Evolutionary conservation across 2,797 vertebrate species (phyloP), one percentile per base, ranked within the genome.

Genomic region (Gymnodraco acuticeps): DNA sequence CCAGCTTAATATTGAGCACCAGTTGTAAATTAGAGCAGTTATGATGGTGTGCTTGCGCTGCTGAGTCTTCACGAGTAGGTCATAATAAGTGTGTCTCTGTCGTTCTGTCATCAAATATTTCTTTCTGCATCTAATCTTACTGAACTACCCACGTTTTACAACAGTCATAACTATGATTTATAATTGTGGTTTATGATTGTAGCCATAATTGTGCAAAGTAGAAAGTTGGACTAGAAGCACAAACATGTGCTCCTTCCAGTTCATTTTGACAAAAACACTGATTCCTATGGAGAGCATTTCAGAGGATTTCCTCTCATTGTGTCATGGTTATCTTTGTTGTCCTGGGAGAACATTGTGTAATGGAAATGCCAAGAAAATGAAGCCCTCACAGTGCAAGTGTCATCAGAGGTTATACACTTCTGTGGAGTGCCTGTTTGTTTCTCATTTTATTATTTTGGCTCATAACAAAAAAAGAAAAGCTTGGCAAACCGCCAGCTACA

Each of bases 131-230:
- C 48, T 47, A 20, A 27, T 55, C 73, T 54, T 45, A 46, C 52
- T 75, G 58, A 74, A 51, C 65, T 45, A 54, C 54, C 19, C 48
- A 38, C 19, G 63, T 73, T 77, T 58, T 56, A 64, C 52, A 64
- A 13, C n/a, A 80, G 62, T 73, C 78, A 71, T 81, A 80, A 79
- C 74, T 55, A 68, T 50, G 61, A 82, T 78, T 82, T 73, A 77
- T 64, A 77, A 66, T 61, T 71, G 67, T 50, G 61, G 58, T 27
- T 82, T 54, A 77, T 54, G 63, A 70, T 62, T 74, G 71, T 8
- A 19, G 59, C 48, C 38, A 9, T 81, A 65, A 75, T 65, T 64
- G 65, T 23, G 10, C 41, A 50, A 50, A 73, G 67, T 51, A 76
- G 23, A 70, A 51, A 47, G 1, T 68, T 68, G 33, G 19, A 60